phyloP scores from a whole-genome alignment of 1,140 invertebrate genomes.

The Dendroctonus ponderosae region DNA sequence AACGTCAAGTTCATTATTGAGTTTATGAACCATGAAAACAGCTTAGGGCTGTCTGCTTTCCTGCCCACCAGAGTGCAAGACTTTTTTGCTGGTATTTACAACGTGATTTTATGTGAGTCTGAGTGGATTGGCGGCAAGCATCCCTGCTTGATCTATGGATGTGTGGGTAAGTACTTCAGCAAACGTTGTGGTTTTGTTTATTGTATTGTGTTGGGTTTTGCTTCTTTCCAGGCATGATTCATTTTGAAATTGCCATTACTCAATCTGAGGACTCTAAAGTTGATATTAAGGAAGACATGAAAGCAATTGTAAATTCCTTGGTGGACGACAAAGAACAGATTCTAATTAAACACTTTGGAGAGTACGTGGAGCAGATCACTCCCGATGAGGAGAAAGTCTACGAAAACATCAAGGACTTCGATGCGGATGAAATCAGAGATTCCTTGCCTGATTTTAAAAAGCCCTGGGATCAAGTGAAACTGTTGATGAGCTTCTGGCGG shows the following conservation, averaged over 20 bases:
- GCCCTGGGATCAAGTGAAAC: slow-evolving; percentile 46
- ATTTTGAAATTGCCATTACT: slow-evolving; percentile 42
- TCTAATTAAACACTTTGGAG: slow-evolving; percentile 41
- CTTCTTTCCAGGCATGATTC: slow-evolving; percentile 36
- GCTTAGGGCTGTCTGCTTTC: slow-evolving; percentile 43
- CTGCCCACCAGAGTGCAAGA: slow-evolving; percentile 42
- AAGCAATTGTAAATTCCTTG: slow-evolving; percentile 40
- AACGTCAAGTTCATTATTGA: slow-evolving; percentile 49
- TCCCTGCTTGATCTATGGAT: slow-evolving; percentile 48
- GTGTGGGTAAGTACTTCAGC: slow-evolving; percentile 38
- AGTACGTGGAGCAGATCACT: slow-evolving; percentile 47
- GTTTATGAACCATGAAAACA: slow-evolving; percentile 42
- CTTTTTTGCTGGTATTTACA: slow-evolving; percentile 44
- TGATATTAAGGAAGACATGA: slow-evolving; percentile 44
- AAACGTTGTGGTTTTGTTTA: slow-evolving; percentile 3
- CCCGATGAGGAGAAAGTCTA: slow-evolving; percentile 49
- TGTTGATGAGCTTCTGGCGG: slow-evolving; percentile 50
- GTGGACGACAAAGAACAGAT: slow-evolving; percentile 41
- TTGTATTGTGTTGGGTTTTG: slow-evolving; percentile 12
- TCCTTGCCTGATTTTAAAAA: slow-evolving; percentile 42
- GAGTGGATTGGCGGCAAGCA: slow-evolving; percentile 49
- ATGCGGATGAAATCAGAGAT: slow-evolving; percentile 44
- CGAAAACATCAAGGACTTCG: slow-evolving; percentile 46
- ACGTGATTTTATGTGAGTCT: slow-evolving; percentile 43
- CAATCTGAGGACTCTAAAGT: slow-evolving; percentile 39